Base-by-base conservation (phyloP, 2,113 vertebrate species). In the Helogale parvula region DNA sequence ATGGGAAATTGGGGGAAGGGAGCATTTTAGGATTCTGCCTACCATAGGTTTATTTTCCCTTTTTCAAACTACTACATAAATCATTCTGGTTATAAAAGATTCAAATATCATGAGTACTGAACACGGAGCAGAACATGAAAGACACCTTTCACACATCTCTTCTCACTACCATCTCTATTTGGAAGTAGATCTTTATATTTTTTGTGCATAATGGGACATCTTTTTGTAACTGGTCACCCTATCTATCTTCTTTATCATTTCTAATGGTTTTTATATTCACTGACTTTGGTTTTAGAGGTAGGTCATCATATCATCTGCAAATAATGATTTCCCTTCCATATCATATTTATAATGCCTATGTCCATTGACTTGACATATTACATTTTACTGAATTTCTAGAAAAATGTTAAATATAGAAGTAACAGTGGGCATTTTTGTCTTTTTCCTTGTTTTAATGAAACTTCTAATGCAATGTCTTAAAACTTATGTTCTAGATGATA, bases 11-110 rank as follows among this genome's bases (percentile, higher is more conserved):
- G 68, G 6, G 29, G 57, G 35, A 15, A 21, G 63, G 27, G n/a
- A n/a, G 8, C 35, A 84, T 90, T 86, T 93, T 72, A 90, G 45
- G 21, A 90, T 90, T 93, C 45, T 90, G 85, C 31, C 63, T 89
- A 84, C n/a, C 27, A 33, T 29, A 54, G 52, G 38, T 69, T 83
- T 47, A 74, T 93, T 95, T 69, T 88, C 25, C 33, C 4, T 16
- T 69, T 94, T 93, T 33, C 54, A 38, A 21, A 91, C 47, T 57
- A 82, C 65, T 87, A 38, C 25, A 33, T n/a, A 54, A 89, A 80
- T 90, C 79, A 72, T 90, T 96, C 68, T 85, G 45, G 9, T 97
- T 80, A 31, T 95, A 57, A 89, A 93, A 89, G 31, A 84, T 85
- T 95, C 65, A 72, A 68, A 57, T n/a, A 95, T 79, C 90, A 80